phyloP scores from a whole-genome alignment of 2,797 vertebrate genomes.

The Ptychadena robeensis region DNA sequence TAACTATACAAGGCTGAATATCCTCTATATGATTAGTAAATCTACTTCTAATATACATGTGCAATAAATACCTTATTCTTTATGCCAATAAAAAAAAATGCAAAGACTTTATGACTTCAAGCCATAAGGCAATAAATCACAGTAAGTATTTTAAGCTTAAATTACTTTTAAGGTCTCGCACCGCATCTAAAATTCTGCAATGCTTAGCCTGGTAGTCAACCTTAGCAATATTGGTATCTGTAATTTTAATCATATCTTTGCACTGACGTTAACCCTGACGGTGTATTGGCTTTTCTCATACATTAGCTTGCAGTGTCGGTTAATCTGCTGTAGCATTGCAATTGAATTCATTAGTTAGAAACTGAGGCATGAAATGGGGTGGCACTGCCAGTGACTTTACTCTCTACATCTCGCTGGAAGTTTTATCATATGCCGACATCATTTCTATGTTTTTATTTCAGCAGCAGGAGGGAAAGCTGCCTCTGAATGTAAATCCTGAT shows the following conservation, averaged over 20 bases:
- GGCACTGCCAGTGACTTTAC: conserved; percentile 4
- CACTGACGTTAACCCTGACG: conserved; percentile 15
- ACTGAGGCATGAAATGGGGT: conserved; percentile 39
- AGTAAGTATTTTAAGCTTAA: neutral
- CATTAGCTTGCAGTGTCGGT: conserved; percentile 23
- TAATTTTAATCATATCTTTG: conserved; percentile 23
- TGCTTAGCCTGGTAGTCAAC: neutral
- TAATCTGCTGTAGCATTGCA: conserved; percentile 41
- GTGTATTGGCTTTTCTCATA: conserved; percentile 20
- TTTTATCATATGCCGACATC: conserved; percentile 16
- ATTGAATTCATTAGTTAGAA: conserved; percentile 48
- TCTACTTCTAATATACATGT: no score
- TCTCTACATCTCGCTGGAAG: conserved; percentile 13
- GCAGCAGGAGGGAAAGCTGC: conserved; percentile 28
- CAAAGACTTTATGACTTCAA: neutral
- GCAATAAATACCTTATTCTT: no score
- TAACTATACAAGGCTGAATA: no score
- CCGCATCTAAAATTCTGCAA: conserved; percentile 8
- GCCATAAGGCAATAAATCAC: conserved; percentile 9
- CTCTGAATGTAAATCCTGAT: conserved; percentile 13
- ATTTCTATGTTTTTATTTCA: conserved; percentile 33
- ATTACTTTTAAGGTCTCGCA: neutral
- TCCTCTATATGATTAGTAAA: no score
- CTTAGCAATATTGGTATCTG: conserved; percentile 17
- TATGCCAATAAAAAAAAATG: no score